A percentile compares a stretch with the other conserved stretches of the same genome.
Conservation (phyloP, 2,113 vertebrate species). For the Psephotus haematonotus region DNA sequence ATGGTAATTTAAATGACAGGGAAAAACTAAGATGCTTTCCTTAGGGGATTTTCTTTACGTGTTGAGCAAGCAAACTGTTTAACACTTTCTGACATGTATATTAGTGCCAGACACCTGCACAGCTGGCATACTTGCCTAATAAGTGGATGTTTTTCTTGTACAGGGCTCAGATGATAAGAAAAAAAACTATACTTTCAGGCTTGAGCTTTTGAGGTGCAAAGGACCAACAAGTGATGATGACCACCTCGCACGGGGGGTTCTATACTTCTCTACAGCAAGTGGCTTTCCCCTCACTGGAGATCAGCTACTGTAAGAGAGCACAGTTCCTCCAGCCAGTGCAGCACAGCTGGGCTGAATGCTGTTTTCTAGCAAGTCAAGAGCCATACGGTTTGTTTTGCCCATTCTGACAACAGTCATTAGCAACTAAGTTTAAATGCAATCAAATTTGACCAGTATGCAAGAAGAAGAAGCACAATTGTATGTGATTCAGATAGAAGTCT, state of each 20-base stretch:
- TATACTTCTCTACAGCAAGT: fast-evolving
- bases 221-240: not conserved
- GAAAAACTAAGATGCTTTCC: not conserved
- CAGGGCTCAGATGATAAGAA: not conserved
- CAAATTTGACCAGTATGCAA: not conserved
- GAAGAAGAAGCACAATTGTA: not conserved
- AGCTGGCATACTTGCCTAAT: not conserved
- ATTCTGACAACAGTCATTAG: not conserved
- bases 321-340: not conserved
- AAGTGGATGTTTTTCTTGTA: not conserved
- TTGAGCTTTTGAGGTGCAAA: not conserved
- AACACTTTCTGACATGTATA: constrained; percentile 9
- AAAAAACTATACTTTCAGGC: not conserved
- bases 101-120: constrained; percentile 37
- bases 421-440: not conserved
- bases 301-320: not conserved
- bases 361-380: not conserved
- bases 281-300: not conserved
- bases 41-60: not conserved
- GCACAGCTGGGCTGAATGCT: not conserved
- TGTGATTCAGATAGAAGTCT: not conserved
- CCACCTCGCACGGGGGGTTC: not conserved
- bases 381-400: not conserved
- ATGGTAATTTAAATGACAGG: not conserved
- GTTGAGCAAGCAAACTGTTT: constrained; percentile 10